phyloP scores from a whole-genome alignment of 1,140 invertebrate species.

The Drosophila nasuta region DNA sequence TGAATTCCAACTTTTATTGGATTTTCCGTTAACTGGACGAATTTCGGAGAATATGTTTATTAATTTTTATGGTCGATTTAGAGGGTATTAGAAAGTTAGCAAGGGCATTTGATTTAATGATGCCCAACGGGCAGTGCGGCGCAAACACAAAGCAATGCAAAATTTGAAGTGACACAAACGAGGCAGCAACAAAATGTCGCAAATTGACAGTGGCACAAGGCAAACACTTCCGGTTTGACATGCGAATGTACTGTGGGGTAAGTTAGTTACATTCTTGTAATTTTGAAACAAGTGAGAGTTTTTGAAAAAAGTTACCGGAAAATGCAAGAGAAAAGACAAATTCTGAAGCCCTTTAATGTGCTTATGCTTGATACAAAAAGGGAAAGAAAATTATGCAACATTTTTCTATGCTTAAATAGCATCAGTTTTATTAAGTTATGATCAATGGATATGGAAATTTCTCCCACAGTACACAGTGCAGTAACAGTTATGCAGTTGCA shows the following conservation, averaged over 20 bases:
- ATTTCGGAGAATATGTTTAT: not conserved
- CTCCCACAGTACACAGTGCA: no score
- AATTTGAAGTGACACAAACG: slow-evolving; percentile 50
- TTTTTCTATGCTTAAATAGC: no score
- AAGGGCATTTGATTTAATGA: slow-evolving; percentile 59
- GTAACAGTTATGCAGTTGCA: slow-evolving; percentile 33
- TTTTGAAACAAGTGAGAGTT: no score
- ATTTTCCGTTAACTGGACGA: not conserved
- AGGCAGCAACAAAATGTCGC: slow-evolving; percentile 52
- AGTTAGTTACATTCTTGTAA: no score
- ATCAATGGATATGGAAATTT: no score
- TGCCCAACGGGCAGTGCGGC: slow-evolving; percentile 54
- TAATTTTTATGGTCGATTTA: not conserved
- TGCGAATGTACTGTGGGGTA: slow-evolving; percentile 30
- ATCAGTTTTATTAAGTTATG: no score
- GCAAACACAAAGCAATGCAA: slow-evolving; percentile 46
- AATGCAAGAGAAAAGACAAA: no score
- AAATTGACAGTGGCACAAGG: slow-evolving; percentile 65
- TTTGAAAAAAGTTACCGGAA: no score
- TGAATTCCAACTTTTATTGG: not conserved
- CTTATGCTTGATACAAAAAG: no score
- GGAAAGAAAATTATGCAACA: no score
- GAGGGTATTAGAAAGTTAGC: slow-evolving; percentile 11
- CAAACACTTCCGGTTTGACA: slow-evolving; percentile 69
- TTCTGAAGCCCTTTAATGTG: no score